A percentile compares a stretch with the other conserved stretches of the same genome.
Conservation (phyloP, 2,797 vertebrate genomes). For the Hafferia zeledoni region DNA sequence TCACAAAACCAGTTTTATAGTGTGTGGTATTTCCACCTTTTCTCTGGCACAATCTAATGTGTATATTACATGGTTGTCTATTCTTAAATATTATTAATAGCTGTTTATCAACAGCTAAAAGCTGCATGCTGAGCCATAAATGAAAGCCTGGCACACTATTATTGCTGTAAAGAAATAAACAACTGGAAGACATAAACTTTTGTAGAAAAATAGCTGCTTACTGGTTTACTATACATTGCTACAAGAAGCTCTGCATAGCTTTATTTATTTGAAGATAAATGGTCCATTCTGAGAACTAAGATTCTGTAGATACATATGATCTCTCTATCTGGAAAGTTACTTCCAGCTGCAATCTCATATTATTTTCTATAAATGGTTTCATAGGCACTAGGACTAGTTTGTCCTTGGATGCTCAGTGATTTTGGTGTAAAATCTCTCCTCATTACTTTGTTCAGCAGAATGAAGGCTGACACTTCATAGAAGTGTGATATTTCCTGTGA, state of each 20-base stretch:
- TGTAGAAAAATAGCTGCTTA: slow-evolving; percentile 15
- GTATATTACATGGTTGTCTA: slow-evolving; percentile 13
- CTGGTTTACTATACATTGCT: background rate
- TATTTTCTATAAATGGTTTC: background rate
- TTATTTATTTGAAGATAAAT: slow-evolving; percentile 36
- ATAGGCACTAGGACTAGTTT: background rate
- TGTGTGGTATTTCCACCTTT: background rate
- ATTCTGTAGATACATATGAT: background rate
- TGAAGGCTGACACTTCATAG: background rate
- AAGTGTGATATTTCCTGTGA: background rate
- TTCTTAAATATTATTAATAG: slow-evolving; percentile 53
- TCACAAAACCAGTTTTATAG: background rate
- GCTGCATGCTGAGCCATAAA: slow-evolving; percentile 13
- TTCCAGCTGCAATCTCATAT: background rate
- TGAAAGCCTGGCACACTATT: slow-evolving; percentile 24
- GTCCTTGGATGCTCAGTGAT: background rate
- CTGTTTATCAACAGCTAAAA: slow-evolving; percentile 57
- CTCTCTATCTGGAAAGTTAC: background rate
- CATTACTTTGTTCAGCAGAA: background rate
- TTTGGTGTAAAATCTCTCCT: background rate
- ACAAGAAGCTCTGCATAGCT: background rate
- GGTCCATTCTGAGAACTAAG: background rate
- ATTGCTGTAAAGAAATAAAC: slow-evolving; percentile 37
- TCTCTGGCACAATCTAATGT: background rate
- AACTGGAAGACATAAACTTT: slow-evolving; percentile 38